phyloP scores from a whole-genome alignment of 2,888 invertebrate genomes.

The Caenorhabditis sp. region DNA sequence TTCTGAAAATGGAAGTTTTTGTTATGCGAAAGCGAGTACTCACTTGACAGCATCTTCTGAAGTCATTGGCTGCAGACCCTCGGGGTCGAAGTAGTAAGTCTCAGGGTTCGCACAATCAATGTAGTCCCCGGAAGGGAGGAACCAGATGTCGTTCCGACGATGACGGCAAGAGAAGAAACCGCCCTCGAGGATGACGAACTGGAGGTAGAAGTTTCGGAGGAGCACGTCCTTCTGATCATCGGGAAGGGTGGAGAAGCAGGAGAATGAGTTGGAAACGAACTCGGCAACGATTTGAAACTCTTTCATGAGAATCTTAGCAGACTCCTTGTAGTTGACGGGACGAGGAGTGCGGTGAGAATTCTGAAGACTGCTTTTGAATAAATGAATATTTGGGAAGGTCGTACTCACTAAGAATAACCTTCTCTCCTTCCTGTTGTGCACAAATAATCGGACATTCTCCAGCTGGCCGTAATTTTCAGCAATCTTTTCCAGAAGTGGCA shows the following conservation, averaged over 20 bases:
- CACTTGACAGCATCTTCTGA: slow-evolving; percentile 57
- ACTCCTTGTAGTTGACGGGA: slow-evolving; percentile 59
- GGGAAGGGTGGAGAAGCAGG: slow-evolving; percentile 37
- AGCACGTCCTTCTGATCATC: slow-evolving; percentile 55
- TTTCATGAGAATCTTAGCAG: slow-evolving; percentile 46
- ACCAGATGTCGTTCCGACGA: slow-evolving; percentile 54
- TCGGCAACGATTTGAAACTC: slow-evolving; percentile 56
- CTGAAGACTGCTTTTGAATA: too few relatives aligned
- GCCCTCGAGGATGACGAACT: slow-evolving; percentile 56
- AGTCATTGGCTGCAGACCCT: slow-evolving; percentile 52
- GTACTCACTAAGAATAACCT: not conserved
- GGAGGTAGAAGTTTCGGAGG: slow-evolving; percentile 55
- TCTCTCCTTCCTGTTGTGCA: too few relatives aligned
- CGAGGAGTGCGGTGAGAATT: slow-evolving; percentile 17
- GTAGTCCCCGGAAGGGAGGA: slow-evolving; percentile 57
- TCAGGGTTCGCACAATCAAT: slow-evolving; percentile 56
- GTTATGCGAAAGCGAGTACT: not conserved
- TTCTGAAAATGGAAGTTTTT: slow-evolving; percentile 31
- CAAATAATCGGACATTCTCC: not conserved
- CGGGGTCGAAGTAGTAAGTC: slow-evolving; percentile 57
- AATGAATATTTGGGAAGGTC: too few relatives aligned
- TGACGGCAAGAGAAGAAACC: slow-evolving; percentile 49
- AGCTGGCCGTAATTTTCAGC: not conserved
- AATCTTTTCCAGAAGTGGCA: not conserved
- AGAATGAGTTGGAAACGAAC: slow-evolving; percentile 41